Base-by-base conservation (phyloP, 2,797 vertebrate genomes). In the Bothrops alternatus region DNA sequence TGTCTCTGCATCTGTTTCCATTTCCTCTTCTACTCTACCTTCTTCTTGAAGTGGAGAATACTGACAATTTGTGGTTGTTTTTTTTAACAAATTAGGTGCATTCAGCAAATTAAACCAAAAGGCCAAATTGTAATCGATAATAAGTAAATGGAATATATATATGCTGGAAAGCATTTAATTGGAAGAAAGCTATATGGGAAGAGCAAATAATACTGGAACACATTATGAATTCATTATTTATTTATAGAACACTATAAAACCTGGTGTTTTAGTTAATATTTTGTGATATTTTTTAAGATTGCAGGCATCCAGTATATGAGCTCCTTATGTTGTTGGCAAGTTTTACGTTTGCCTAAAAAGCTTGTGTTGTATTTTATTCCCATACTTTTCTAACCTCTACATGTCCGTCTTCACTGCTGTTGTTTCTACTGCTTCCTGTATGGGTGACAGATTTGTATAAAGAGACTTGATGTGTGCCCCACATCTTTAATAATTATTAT, bases 21-120 rank as follows among this genome's bases (percentile, higher is more conserved):
- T 96, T 97, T 97, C 91, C 91, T 93, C 85, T 96, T 96, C 94
- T 87, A 86, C 94, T 94, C 85, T 2, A 11, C 78, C 50, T 95
- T 1, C 93, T 87, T 95, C 94, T 94, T 91, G 26, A 63, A 60
- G 25, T 11, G 50, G 90, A 93, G 94, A 94, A 95, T 16, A n/a
- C 6, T 53, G 25, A 10, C 23, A 91, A 26, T 37, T 32, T 85
- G 56, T 56, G 65, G 50, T 53, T 7, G 8, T 10, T 53, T 53
- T 60, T 88, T 93, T 6, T 14, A 18, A 90, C 55, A 91, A 56
- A 53, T 90, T 60, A 93, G 86, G 90, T 94, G 92, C 92, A 32
- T 94, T 94, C 82, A 96, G 90, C 93, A 95, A 95, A 95, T 90
- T 82, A 90, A 87, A 16, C 57, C 93, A 90, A 86, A 95, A 94